A percentile compares a stretch with the other conserved stretches of the same genome.
Conservation (phyloP, 2,797 vertebrate genomes). For the Megalops cyprinoides region DNA sequence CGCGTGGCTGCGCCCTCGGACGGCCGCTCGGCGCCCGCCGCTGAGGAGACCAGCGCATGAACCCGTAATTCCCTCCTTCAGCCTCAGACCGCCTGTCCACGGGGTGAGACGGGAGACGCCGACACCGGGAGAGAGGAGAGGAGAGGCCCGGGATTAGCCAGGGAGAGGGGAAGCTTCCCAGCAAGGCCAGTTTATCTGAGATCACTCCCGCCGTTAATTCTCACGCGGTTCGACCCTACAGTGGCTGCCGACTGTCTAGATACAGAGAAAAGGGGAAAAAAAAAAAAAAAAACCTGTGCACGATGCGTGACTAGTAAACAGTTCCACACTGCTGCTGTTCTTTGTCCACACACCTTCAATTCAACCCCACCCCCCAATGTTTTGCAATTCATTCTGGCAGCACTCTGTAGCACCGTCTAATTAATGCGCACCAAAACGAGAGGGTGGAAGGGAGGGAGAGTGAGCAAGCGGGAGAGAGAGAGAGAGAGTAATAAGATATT, state of each 20-base stretch:
- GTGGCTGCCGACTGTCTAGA: too few species aligned
- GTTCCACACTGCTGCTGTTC: slow-evolving; percentile 64
- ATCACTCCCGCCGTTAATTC: too few species aligned
- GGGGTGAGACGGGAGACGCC: too few species aligned
- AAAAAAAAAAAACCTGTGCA: slow-evolving; percentile 23
- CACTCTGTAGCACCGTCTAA: slow-evolving; percentile 53
- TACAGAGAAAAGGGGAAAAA: neutral
- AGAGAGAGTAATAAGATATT: slow-evolving; percentile 58
- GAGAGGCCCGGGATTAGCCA: neutral
- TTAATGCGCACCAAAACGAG: slow-evolving; percentile 50
- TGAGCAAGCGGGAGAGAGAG: neutral
- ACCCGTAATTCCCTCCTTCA: neutral
- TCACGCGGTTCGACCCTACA: too few species aligned
- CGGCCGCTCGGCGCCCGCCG: neutral
- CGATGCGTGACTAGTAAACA: slow-evolving; percentile 71
- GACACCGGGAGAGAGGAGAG: neutral
- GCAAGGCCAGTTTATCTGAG: neutral
- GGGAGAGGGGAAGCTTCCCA: neutral
- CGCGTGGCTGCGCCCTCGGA: neutral
- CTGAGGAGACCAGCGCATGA: neutral
- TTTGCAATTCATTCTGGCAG: slow-evolving; percentile 67
- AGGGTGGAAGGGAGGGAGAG: neutral
- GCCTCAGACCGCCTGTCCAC: neutral
- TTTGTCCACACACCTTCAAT: slow-evolving; percentile 73
- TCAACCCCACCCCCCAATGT: slow-evolving; percentile 78